Conservation (phyloP, 2,113 vertebrate species). For the Oryzias melastigma region DNA sequence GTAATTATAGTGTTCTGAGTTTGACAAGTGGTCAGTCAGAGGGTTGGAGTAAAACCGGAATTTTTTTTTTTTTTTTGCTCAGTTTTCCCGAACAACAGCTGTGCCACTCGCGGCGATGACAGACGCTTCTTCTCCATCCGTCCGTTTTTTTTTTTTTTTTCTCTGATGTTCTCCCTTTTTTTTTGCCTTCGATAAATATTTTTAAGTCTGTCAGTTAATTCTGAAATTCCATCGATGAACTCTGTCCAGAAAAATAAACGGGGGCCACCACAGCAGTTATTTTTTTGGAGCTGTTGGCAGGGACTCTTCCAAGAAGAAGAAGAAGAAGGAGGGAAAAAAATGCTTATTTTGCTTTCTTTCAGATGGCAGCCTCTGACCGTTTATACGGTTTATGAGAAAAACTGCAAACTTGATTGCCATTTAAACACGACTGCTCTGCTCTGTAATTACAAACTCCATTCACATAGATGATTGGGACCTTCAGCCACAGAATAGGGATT, state of each 20-base stretch:
- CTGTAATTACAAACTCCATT: constrained; percentile 68
- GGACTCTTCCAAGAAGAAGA: constrained; percentile 46
- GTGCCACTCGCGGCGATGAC: constrained; percentile 54
- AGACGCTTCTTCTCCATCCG: constrained; percentile 61
- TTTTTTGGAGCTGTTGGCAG: constrained; percentile 72
- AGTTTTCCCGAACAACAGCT: constrained; percentile 55
- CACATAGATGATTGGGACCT: constrained; percentile 49
- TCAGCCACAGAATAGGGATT: constrained; percentile 48
- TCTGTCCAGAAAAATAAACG: constrained; percentile 81
- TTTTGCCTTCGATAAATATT: constrained; percentile 80
- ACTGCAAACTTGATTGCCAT: constrained; percentile 64
- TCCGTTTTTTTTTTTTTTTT: constrained; percentile 48
- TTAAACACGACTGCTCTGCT: constrained; percentile 62
- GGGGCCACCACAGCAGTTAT: constrained; percentile 68
- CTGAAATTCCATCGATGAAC: constrained; percentile 77
- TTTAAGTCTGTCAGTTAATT: constrained; percentile 81
- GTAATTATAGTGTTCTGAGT: constrained; percentile 45
- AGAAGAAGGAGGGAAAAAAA: constrained; percentile 28
- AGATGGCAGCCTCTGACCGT: constrained; percentile 72
- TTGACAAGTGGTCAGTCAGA: constrained; percentile 70
- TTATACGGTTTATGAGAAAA: constrained; percentile 77
- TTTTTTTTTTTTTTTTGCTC: constrained; percentile 32
- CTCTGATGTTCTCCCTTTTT: constrained; percentile 66
- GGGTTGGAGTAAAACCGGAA: constrained; percentile 20
- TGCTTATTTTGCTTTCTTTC: constrained; percentile 79